These are phyloP conservation scores for Tenrec ecaudatus DNA, from an alignment of 2,113 vertebrate genomes.

Conservation along the genomic window DNA sequence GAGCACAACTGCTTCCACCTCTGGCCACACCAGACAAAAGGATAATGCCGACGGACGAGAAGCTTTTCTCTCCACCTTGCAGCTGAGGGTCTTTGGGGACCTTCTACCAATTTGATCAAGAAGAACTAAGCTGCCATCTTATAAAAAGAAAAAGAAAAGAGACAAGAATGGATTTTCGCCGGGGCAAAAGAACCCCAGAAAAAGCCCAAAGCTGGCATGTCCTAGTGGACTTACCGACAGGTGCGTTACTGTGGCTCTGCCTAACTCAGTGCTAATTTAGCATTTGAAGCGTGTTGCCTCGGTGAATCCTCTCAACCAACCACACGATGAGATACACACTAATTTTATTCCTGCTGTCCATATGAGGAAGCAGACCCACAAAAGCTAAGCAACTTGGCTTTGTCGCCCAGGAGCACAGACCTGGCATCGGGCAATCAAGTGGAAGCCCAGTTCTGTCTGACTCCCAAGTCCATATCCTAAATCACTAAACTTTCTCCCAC, in stretches of 20 bases:
- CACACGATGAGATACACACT: background rate
- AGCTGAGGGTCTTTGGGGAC: background rate
- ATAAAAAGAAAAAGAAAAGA: background rate
- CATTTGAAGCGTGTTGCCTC: background rate
- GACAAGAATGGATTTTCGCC: background rate
- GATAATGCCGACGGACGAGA: background rate
- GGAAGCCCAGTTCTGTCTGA: background rate
- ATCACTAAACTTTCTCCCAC: background rate
- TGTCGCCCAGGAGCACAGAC: background rate
- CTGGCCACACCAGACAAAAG: background rate
- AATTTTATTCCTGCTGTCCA: background rate
- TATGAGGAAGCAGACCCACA: background rate
- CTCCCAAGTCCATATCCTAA: slow-evolving; percentile 8
- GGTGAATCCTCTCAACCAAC: background rate
- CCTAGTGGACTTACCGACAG: background rate
- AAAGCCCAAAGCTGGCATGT: background rate
- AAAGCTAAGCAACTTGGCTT: background rate
- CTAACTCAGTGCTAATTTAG: background rate
- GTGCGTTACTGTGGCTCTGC: background rate
- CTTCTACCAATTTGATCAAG: background rate
- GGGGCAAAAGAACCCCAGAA: background rate
- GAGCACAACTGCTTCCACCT: slow-evolving; percentile 18
- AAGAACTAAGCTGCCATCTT: background rate
- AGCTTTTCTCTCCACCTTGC: background rate
- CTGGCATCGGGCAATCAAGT: background rate